Evolutionary conservation across 2,113 vertebrate species (phyloP).

Genomic region (Mobula birostris): DNA sequence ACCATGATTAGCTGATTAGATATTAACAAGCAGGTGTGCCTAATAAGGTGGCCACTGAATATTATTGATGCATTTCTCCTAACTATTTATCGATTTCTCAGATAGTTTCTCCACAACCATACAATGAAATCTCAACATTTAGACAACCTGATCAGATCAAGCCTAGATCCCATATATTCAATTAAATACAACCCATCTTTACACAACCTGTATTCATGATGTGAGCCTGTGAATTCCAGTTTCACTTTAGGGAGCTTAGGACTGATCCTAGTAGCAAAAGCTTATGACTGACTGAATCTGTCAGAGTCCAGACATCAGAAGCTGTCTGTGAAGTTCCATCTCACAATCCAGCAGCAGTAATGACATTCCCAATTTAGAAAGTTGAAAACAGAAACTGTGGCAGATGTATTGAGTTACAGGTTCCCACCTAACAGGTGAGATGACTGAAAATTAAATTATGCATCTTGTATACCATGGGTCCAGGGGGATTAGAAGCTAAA

Average conservation of each 20-base stretch:
- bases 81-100: background rate
- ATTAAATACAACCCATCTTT: background rate
- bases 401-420: background rate
- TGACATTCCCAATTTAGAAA: background rate
- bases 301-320: background rate
- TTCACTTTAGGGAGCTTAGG: background rate
- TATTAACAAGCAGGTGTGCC: too few relatives aligned
- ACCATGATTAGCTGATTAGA: too few relatives aligned
- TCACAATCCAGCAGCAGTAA: background rate
- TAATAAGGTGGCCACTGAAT: too few relatives aligned
- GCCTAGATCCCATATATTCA: background rate
- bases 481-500: background rate
- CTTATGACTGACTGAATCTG: background rate
- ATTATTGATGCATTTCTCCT: background rate
- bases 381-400: background rate
- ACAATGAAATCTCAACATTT: background rate
- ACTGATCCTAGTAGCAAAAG: background rate
- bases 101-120: background rate
- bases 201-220: background rate
- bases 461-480: background rate
- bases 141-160: background rate
- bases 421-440: background rate
- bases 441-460: too few relatives aligned
- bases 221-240: background rate
- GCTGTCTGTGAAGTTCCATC: background rate